Evolutionary conservation across 2,113 vertebrate genomes (phyloP).

Genomic region (Thamnophis sirtalis): DNA sequence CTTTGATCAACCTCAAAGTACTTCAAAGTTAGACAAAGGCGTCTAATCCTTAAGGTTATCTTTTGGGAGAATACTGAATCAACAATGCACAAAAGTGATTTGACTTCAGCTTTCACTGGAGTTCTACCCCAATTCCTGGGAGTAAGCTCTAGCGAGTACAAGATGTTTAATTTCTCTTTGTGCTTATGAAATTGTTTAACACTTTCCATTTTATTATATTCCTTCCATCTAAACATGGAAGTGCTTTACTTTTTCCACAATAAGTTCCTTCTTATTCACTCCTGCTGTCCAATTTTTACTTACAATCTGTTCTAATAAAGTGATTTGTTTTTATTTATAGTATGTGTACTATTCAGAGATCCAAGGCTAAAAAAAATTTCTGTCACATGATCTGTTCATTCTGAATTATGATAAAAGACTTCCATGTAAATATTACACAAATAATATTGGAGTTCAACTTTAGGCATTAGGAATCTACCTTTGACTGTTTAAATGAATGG

Average conservation of each 20-base stretch:
- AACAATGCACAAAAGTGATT: not conserved
- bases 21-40: not conserved
- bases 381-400: not conserved
- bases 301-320: not conserved
- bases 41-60: not conserved
- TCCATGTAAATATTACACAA: not conserved
- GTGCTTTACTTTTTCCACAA: not conserved
- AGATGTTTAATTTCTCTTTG: not conserved
- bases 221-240: not conserved
- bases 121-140: not conserved
- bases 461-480: not conserved
- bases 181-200: not conserved
- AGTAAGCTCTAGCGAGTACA: not conserved
- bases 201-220: not conserved
- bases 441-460: not conserved
- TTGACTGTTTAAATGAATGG: not conserved
- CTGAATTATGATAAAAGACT: not conserved
- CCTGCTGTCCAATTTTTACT: not conserved
- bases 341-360: not conserved
- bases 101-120: not conserved
- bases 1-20: not conserved
- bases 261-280: not conserved
- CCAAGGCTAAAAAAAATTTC: not conserved
- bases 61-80: not conserved
- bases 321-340: not conserved